phyloP scores from a whole-genome alignment of 2,113 vertebrate species.

The Malurus melanocephalus region DNA sequence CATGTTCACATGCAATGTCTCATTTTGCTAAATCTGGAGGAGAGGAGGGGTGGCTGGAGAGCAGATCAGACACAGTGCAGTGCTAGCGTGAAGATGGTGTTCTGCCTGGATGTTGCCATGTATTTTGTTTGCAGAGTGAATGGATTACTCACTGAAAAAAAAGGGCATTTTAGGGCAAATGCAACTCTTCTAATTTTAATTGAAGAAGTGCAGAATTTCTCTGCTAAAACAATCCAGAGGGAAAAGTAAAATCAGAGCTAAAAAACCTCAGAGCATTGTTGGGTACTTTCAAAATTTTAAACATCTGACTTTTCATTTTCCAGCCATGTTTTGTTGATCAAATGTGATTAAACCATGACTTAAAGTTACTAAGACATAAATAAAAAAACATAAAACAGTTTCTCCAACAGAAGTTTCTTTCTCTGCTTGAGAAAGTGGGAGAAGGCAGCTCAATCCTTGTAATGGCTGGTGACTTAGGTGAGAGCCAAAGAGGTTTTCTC shows the following conservation, averaged over 20 bases:
- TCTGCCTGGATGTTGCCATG: neutral
- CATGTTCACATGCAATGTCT: neutral
- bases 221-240: neutral
- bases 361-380: neutral
- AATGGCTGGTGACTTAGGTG: neutral
- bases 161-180: neutral
- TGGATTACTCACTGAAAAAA: neutral
- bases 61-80: rapidly evolving
- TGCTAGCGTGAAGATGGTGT: rapidly evolving
- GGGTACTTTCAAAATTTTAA: neutral
- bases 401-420: neutral
- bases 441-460: neutral
- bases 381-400: neutral
- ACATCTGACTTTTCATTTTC: conserved; percentile 1
- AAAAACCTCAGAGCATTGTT: conserved; percentile 6
- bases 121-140: neutral
- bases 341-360: conserved; percentile 3
- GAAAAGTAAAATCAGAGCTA: neutral
- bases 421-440: neutral
- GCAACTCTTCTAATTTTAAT: neutral
- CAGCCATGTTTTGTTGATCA: neutral
- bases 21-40: neutral
- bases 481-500: neutral
- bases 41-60: neutral
- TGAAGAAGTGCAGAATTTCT: neutral